Percentiles rank a stretch among this genome's conserved stretches.
These are phyloP conservation scores for Urechis unicinctus DNA, from an alignment of 2,888 invertebrate genomes.

Conservation along the genomic window DNA sequence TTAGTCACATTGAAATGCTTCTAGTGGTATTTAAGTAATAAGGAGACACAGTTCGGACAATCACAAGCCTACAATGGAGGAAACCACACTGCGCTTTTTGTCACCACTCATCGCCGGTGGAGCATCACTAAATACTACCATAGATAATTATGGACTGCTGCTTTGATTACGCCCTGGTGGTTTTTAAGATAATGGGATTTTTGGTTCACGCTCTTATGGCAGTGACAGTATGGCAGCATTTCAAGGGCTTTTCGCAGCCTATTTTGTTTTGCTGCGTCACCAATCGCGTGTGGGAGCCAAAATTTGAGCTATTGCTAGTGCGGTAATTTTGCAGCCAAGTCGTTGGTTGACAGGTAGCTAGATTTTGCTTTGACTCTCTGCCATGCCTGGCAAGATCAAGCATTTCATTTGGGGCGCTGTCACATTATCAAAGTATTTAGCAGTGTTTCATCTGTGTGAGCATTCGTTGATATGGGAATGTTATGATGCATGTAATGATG, in stretches of 20 bases:
- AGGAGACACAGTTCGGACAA: no score
- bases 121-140: no score
- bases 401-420: conserved; percentile 18
- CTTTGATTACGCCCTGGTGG: conserved; percentile 15
- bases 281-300: conserved; percentile 15
- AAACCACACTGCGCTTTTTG: no score
- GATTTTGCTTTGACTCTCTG: conserved; percentile 15
- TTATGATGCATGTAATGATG: no score
- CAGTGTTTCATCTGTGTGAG: conserved; percentile 10
- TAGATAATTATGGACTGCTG: neutral
- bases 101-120: no score
- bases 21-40: no score
- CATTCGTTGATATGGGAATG: no score
- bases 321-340: conserved; percentile 16
- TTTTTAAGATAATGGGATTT: conserved; percentile 10
- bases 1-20: no score
- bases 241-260: conserved; percentile 12
- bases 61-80: no score
- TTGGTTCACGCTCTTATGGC: conserved; percentile 15
- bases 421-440: conserved; percentile 15
- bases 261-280: conserved; percentile 17
- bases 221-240: conserved; percentile 9
- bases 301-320: conserved; percentile 11
- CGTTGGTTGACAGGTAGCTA: conserved; percentile 16
- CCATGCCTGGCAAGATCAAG: conserved; percentile 20